Percentiles rank a stretch among this genome's conserved stretches.
These are phyloP conservation scores for Antedon mediterranea DNA, from an alignment of 53 echinoderm and acorn worm species.

Conservation along the genomic window DNA sequence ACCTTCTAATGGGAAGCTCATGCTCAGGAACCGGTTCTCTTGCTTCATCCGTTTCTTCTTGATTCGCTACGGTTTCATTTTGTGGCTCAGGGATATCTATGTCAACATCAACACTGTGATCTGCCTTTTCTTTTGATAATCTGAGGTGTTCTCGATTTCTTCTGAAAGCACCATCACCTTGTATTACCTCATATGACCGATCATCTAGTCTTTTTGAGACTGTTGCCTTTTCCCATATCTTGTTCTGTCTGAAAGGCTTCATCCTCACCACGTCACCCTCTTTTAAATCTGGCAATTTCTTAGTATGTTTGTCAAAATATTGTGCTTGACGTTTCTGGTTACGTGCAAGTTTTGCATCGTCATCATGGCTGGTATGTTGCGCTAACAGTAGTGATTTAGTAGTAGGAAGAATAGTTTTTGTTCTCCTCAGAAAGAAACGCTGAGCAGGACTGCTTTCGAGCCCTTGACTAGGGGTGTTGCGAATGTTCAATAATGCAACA, in stretches of 20 bases:
- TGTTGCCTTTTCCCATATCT: conserved; percentile 7
- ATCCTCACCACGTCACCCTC: conserved; percentile 21
- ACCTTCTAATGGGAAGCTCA: too few species aligned
- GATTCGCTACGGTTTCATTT: too few species aligned
- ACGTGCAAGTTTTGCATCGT: conserved; percentile 4
- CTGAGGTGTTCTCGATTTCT: too few species aligned
- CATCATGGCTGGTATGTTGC: neutral
- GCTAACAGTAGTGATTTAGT: conserved; percentile 3
- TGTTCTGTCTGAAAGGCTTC: conserved; percentile 18
- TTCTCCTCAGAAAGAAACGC: conserved; percentile 24
- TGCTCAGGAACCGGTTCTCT: too few species aligned
- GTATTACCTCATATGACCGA: too few species aligned
- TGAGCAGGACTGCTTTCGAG: conserved; percentile 25
- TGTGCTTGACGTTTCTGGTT: conserved; percentile 4
- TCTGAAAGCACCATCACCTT: too few species aligned
- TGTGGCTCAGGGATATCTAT: too few species aligned
- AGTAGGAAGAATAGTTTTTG: conserved; percentile 27
- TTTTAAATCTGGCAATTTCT: conserved; percentile 7
- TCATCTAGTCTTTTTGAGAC: conserved; percentile 16
- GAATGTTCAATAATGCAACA: conserved; percentile 26
- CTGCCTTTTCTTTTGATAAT: too few species aligned
- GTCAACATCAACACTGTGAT: too few species aligned
- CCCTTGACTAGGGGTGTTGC: conserved; percentile 29
- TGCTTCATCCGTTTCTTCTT: too few species aligned
- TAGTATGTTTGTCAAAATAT: conserved; percentile 14